Evolutionary conservation across 2,888 invertebrate species (phyloP), one percentile per base, ranked within the genome.

Genomic region (Achlya flavicornis): DNA sequence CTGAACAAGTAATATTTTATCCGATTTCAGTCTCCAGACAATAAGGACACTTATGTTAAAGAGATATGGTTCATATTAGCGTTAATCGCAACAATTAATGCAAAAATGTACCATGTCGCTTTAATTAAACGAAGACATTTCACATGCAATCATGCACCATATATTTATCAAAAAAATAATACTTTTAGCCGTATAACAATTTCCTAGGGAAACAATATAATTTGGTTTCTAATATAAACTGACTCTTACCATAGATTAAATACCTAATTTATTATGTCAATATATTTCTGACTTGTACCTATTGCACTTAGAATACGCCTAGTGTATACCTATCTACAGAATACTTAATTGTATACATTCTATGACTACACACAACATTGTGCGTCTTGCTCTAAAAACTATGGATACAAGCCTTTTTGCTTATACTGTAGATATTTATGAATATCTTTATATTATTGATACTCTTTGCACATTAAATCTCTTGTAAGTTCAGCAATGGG

Each of bases 361-460:
- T 86, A 86, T 88, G 89, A 89, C 89, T 89, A 85, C 66, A 61
- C 72, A 85, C 81, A 88, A 84, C 84, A 79, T 80, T 90, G 90
- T 90, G 90, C 91, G 88, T 84, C 79, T 80, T 84, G 85, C 90
- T 87, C 86, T 72, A 68, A 58, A 33, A 66, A 61, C 61, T 48
- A 63, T 33, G 33, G 33, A 33, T 33, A 61, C 66, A 46, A 65
- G 64, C n/a, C 65, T 66, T 58, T 63, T 63, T 41, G 57, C 60
- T 67, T 66, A 67, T 57, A 58, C 64, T 66, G 68, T 67, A 69
- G 71, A 72, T 67, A 69, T n/a, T n/a, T 75, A 73, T 74, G 73
- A 68, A 68, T 71, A 67, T 16, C 62, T 53, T 46, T 46, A 14
- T 14, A 41, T 43, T 67, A 71, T 58, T 66, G 16, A 19, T 6